phyloP scores from a whole-genome alignment of 2,888 invertebrate genomes.

The Erpobdella octoculata region DNA sequence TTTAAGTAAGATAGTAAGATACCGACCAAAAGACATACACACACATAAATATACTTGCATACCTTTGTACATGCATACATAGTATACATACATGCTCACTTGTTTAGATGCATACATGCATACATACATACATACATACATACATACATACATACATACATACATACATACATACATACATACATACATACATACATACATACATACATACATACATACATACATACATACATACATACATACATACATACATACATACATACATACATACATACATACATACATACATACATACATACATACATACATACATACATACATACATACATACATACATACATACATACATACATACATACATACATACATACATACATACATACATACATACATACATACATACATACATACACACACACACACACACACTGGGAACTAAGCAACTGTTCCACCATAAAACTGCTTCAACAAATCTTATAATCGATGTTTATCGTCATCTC shows the following conservation, averaged over 20 bases:
- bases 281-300: conserved; percentile 18
- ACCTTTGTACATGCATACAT: too few relatives aligned
- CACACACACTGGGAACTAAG: conserved; percentile 2
- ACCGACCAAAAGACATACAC: neutral
- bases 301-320: conserved; percentile 12
- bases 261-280: conserved; percentile 24
- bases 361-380: conserved; percentile 16
- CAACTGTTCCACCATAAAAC: too few relatives aligned
- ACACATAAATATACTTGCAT: conserved; percentile 6
- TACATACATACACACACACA: neutral
- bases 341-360: conserved; percentile 14
- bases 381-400: neutral
- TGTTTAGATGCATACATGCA: neutral
- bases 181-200: conserved; percentile 8
- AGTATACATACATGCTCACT: too few relatives aligned
- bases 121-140: neutral
- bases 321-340: conserved; percentile 15
- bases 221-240: neutral
- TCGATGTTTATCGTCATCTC: too few relatives aligned
- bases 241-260: neutral
- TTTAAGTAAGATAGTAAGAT: neutral
- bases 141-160: neutral
- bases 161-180: conserved; percentile 8
- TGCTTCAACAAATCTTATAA: too few relatives aligned
- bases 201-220: conserved; percentile 8